phyloP scores from a whole-genome alignment of 2,797 vertebrate species.

The Myotis vivesi region DNA sequence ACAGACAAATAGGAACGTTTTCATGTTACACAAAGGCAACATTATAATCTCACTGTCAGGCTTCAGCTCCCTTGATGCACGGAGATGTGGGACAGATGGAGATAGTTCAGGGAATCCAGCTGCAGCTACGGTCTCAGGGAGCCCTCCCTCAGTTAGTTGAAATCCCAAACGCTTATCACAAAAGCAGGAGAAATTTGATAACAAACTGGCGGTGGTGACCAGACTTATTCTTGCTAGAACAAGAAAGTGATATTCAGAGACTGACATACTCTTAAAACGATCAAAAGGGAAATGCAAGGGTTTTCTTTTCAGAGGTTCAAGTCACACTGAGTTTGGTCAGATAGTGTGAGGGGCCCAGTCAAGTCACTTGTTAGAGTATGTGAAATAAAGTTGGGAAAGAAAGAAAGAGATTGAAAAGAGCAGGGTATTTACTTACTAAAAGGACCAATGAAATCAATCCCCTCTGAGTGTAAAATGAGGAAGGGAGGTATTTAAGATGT shows the following conservation, averaged over 20 bases:
- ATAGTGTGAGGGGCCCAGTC: conserved; percentile 62
- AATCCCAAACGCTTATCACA: conserved; percentile 65
- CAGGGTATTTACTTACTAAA: conserved; percentile 61
- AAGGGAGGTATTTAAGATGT: conserved; percentile 19
- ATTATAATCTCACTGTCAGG: conserved; percentile 63
- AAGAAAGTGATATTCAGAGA: conserved; percentile 69
- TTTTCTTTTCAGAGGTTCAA: conserved; percentile 57
- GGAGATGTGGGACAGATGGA: conserved; percentile 62
- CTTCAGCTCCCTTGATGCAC: background rate
- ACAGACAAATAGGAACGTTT: conserved; percentile 51
- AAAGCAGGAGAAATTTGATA: conserved; percentile 70
- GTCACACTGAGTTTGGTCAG: conserved; percentile 54
- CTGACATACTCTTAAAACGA: conserved; percentile 50
- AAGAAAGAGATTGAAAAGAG: conserved; percentile 57
- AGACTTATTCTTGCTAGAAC: conserved; percentile 62
- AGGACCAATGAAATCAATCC: conserved; percentile 49
- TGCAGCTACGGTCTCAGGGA: conserved; percentile 46
- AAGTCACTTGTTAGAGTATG: conserved; percentile 56
- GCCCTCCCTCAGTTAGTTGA: conserved; percentile 45
- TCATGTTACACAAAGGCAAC: conserved; percentile 63
- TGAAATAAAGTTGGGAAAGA: conserved; percentile 67
- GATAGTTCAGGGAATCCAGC: conserved; percentile 70
- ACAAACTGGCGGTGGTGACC: conserved; percentile 22
- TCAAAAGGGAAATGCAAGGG: conserved; percentile 69
- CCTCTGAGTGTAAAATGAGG: conserved; percentile 8